These are phyloP conservation scores for Drosophila asahinai DNA, from an alignment of 1,140 invertebrate genomes.

Conservation along the genomic window DNA sequence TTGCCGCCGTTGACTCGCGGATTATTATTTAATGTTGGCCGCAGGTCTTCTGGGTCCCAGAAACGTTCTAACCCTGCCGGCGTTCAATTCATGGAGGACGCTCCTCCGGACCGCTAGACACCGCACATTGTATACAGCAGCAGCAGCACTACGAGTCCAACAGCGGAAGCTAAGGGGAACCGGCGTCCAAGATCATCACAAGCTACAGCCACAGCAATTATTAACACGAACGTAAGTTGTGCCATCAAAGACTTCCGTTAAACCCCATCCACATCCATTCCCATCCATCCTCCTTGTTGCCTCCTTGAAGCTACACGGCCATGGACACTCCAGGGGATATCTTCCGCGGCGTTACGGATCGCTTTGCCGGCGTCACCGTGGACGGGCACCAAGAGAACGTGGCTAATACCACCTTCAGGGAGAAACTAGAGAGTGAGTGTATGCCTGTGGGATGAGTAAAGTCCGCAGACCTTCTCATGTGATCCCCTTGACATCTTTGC, in stretches of 20 bases:
- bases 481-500: neutral
- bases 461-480: no score
- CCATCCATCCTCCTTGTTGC: neutral
- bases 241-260: neutral
- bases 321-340: conserved; percentile 70
- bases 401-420: conserved; percentile 85
- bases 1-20: conserved; percentile 25
- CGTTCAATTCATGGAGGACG: conserved; percentile 57
- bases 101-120: conserved; percentile 22
- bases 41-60: conserved; percentile 44
- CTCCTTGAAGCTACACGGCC: conserved; percentile 13
- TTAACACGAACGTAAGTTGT: conserved; percentile 5
- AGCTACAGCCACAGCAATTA: neutral
- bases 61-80: conserved; percentile 29
- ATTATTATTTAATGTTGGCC: conserved; percentile 70
- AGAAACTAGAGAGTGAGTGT: conserved; percentile 87
- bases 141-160: neutral
- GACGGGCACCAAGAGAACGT: conserved; percentile 86
- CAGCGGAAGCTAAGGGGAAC: neutral
- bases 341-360: conserved; percentile 88
- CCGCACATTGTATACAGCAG: neutral
- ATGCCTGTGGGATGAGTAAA: neutral
- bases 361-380: conserved; percentile 90
- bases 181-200: neutral
- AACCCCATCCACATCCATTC: neutral